Evolutionary conservation across 2,113 vertebrate species (phyloP).

Genomic region (Austrofundulus limnaeus): DNA sequence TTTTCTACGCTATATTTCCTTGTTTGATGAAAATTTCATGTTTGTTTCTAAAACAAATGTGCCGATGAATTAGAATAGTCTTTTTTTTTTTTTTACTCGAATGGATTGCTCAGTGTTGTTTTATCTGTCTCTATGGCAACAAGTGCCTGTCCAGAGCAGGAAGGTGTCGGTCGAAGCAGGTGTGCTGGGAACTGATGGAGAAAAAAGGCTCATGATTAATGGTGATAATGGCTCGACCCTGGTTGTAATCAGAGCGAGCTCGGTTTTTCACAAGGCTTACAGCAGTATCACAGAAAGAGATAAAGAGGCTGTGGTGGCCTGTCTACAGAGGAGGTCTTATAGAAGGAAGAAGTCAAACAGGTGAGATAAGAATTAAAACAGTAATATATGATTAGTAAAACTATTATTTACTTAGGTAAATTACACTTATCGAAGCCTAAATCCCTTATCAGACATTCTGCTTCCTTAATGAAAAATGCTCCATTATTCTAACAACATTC

Average conservation of each 20-base stretch:
- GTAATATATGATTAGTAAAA: no score
- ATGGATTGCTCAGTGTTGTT: not conserved
- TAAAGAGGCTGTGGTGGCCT: constrained; percentile 2
- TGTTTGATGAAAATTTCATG: no score
- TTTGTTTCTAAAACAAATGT: no score
- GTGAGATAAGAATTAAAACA: not conserved
- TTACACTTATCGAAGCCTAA: no score
- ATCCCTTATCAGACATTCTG: no score
- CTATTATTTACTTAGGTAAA: no score
- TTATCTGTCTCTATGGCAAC: not conserved
- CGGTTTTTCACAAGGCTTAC: not conserved
- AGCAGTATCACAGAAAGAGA: not conserved
- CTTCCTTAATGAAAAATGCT: no score
- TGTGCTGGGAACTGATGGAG: not conserved
- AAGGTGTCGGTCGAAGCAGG: not conserved
- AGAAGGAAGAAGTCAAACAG: not conserved
- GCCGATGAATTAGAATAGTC: no score
- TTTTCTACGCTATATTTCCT: no score
- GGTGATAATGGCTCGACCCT: constrained; percentile 5
- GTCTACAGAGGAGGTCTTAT: not conserved
- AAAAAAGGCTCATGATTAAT: constrained; percentile 5
- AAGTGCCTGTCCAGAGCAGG: not conserved
- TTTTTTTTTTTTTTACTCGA: not conserved
- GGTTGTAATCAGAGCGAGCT: constrained; percentile 1
- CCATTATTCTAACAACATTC: no score